Evolutionary conservation across 1,140 invertebrate genomes (phyloP).

Genomic region (Aphidius gifuensis): DNA sequence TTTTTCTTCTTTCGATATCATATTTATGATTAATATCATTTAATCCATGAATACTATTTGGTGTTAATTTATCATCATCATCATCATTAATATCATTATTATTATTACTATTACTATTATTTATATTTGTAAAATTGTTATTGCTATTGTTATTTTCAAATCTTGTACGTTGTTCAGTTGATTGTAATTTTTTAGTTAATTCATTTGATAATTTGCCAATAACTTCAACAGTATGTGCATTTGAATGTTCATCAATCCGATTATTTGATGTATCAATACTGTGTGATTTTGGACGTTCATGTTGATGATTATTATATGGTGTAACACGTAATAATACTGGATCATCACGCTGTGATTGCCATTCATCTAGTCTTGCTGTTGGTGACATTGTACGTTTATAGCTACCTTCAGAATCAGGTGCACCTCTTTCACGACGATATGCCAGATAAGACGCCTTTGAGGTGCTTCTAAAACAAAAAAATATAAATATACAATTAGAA

Average conservation of each 20-base stretch:
- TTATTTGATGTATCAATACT: constrained; percentile 35
- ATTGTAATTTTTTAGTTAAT: constrained; percentile 50
- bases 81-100: constrained; percentile 24
- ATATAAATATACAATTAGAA: constrained; percentile 2
- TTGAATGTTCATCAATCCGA: not conserved
- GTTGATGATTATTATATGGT: constrained; percentile 35
- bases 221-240: constrained; percentile 32
- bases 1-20: constrained; percentile 43
- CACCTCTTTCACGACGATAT: constrained; percentile 65
- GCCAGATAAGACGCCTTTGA: constrained; percentile 77
- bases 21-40: constrained; percentile 49
- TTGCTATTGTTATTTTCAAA: constrained; percentile 37
- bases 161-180: constrained; percentile 32
- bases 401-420: constrained; percentile 69
- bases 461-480: constrained; percentile 61
- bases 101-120: constrained; percentile 36
- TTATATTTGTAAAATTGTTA: constrained; percentile 41
- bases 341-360: constrained; percentile 43
- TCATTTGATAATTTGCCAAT: constrained; percentile 40
- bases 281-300: constrained; percentile 37
- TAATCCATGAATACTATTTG: constrained; percentile 40
- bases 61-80: constrained; percentile 37
- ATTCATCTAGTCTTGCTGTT: constrained; percentile 58
- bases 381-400: constrained; percentile 75
- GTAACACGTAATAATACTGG: constrained; percentile 47